Evolutionary conservation across 2,797 vertebrate species (phyloP), one percentile per base, ranked within the genome.

Genomic region (Nyctalus aviator): DNA sequence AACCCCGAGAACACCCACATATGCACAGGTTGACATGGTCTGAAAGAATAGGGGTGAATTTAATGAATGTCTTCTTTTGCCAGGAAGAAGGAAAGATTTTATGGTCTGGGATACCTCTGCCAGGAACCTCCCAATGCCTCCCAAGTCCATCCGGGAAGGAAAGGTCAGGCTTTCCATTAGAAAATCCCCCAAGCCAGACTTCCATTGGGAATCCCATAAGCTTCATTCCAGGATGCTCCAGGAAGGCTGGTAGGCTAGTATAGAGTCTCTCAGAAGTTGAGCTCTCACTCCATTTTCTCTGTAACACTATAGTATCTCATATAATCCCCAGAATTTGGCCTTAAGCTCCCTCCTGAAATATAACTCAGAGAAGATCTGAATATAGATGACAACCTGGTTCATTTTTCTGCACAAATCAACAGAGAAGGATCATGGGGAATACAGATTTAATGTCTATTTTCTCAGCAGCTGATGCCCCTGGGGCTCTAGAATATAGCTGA

Each of bases 301-400:
- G 30, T 88, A 92, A 89, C 57, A 75, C 20, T 32, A 50, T 3
- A 72, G 50, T 71, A 95, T 41, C 75, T 79, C 81, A 96, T 79
- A 91, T 30, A 94, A 94, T 79, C 71, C 92, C 78, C 41, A 81
- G 90, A 88, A 32, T 84, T 87, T 95, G 88, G 90, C 59, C 73
- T 82, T 90, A 90, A 96, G 90, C 73, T 93, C 64, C 64, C 69
- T 90, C 69, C 84, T 93, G 90, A 95, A 96, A 90, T 91, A 55
- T 55, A 93, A 90, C 48, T 79, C 53, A 85, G 91, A 79, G 89
- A 87, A 95, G 89, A 95, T 93, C 46, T 95, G 90, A 95, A 50
- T 94, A 93, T 30, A 90, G 87, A 96, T 90, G 84, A 78, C 78
- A 96, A 93, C 77, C 41, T 64, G 69, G 92, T 90, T 77, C 90